Evolutionary conservation across 2,888 invertebrate genomes (phyloP), one percentile per base, ranked within the genome.

Genomic region (Rosalia funebris): DNA sequence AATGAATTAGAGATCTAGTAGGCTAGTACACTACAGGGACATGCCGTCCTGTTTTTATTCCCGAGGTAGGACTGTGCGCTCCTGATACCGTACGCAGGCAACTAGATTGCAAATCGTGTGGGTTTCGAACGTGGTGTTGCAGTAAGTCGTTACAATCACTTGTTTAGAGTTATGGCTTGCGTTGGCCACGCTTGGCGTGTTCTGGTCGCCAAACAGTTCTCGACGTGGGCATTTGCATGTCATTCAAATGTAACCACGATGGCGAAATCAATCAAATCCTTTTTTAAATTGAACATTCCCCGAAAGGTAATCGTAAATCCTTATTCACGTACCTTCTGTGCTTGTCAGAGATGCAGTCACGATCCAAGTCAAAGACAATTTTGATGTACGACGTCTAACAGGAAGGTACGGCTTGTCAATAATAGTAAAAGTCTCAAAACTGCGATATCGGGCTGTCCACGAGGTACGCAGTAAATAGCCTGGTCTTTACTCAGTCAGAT

Each of bases 221-320:
- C 46, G 7, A 50, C 37, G 50, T 55, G 60, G 56, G 60, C 56
- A 56, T 56, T 60, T 57, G 60, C 60, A 56, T 60, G 56, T 57
- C 60, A 56, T 60, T 57, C 60, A 42, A 53, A 34, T 56, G 55
- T 56, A 34, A 11, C 10, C 34, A n/a, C 12, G 39, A 10, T 50
- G 20, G 37, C 31, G n/a, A 39, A 15, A 50, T 50, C 50, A 50
- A 50, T 50, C 50, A 50, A 50, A 41, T 17, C 12, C 15, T 39
- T 25, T 39, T 39, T 50, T 9, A 15, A 19, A 39, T 50, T 50
- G 14, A 31, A 15, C 34, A 34, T 50, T 46, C 31, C 31, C 1
- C 2, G 32, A 32, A 46, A 32, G 46, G 46, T 32, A 15, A 34
- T 42, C 44, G 44, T 16, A 44, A 44, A 32, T 34, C 20, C 32